A percentile compares a stretch with the other conserved stretches of the same genome.
Evolutionary conservation across 2,797 vertebrate species (phyloP).

Genomic region (Carapus acus): DNA sequence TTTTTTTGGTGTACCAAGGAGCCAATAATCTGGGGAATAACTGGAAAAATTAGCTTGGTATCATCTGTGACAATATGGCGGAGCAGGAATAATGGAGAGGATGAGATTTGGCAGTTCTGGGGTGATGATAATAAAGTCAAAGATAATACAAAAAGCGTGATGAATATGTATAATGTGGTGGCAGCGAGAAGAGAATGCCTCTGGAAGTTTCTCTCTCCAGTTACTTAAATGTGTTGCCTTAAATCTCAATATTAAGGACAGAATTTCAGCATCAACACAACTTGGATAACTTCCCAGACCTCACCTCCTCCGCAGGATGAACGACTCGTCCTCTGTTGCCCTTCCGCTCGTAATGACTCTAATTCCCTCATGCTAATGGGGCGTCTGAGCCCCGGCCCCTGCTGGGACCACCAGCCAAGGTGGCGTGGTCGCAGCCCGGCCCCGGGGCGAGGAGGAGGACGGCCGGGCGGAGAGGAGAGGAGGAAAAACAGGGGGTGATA

Average conservation of each 20-base stretch:
- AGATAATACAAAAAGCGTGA: no score
- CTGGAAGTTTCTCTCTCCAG: no score
- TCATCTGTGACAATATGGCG: constrained; percentile 23
- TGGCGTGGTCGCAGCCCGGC: constrained; percentile 75
- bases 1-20: constrained; percentile 9
- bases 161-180: no score
- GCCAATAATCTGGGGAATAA: constrained; percentile 11
- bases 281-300: constrained; percentile 36
- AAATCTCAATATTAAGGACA: no score
- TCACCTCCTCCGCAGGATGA: constrained; percentile 38
- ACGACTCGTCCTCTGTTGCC: constrained; percentile 75
- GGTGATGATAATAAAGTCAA: no score
- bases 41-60: constrained; percentile 11
- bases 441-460: constrained; percentile 53
- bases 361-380: constrained; percentile 85
- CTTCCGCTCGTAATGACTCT: constrained; percentile 76
- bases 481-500: constrained; percentile 46
- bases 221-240: no score
- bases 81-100: no score
- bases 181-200: no score
- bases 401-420: constrained; percentile 72
- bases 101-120: no score
- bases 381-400: constrained; percentile 78
- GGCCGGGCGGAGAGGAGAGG: constrained; percentile 41
- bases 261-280: background rate